Evolutionary conservation across 2,113 vertebrate species (phyloP), one percentile per base, ranked within the genome.

Genomic region (Loxodonta africana): DNA sequence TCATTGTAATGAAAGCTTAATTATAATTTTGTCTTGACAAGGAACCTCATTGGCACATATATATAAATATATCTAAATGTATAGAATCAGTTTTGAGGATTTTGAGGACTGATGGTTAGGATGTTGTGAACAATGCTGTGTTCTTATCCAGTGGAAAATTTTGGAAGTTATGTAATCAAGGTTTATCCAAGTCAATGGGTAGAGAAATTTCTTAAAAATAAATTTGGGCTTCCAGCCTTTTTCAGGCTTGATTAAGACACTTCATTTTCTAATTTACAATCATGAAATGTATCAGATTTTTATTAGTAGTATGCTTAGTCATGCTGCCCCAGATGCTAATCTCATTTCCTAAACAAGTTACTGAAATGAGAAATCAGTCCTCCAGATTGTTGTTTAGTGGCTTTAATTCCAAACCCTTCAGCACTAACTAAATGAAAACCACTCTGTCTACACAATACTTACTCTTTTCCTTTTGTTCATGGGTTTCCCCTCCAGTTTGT

Each of bases 241-340:
- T 67, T 69, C 21, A 71, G 76, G 17, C 28, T 83, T 95, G 69
- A 84, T 93, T 91, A 96, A 98, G 94, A 97, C 48, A 87, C 92
- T 97, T 97, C 80, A 87, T 91, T 95, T 96, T 96, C 57, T 87
- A 93, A 95, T 92, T 96, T 96, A 81, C 23, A 90, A 95, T 84
- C 69, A 95, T 88, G 44, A 90, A 90, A 76, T 91, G 41, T 18
- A 88, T 20, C 67, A 15, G 25, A 80, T 69, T 67, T 91, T 92
- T 95, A 86, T 95, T 91, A 88, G 11, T 44, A 87, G 0, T 62
- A 3, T 89, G n/a, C 37, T 87, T 93, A 95, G 57, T 80, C 80
- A 67, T 90, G 62, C 77, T 86, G 26, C 9, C 89, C 48, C 23
- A 80, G 51, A 95, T 95, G 84, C 90, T 86, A 83, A 80, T 95